Percentiles rank a stretch among this genome's conserved stretches.
These are phyloP conservation scores for Periophthalmus magnuspinnatus DNA, from an alignment of 2,797 vertebrate genomes.

Conservation along the genomic window DNA sequence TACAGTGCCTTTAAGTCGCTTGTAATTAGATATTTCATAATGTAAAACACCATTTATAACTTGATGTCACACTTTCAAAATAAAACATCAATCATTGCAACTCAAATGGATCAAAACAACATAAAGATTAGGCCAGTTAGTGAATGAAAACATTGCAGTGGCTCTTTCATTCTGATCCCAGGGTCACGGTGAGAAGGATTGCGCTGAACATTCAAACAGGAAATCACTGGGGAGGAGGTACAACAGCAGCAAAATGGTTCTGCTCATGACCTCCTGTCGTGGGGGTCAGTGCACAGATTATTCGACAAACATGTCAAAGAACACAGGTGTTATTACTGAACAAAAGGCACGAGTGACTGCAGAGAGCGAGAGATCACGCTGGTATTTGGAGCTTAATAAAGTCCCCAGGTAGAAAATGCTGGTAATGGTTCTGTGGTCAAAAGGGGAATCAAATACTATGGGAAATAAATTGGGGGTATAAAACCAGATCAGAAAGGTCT, in stretches of 20 bases:
- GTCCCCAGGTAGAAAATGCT: constrained; percentile 28
- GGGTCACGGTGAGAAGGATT: constrained; percentile 34
- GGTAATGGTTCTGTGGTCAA: constrained; percentile 33
- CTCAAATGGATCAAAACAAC: constrained; percentile 16
- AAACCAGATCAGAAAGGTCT: constrained; percentile 20
- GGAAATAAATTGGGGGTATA: constrained; percentile 13
- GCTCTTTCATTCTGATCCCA: constrained; percentile 21
- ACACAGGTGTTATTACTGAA: constrained; percentile 18
- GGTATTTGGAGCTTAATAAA: constrained; percentile 37
- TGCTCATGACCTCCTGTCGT: constrained; percentile 38
- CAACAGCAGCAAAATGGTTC: constrained; percentile 48
- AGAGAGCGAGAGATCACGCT: constrained; percentile 19
- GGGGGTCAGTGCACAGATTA: constrained; percentile 32
- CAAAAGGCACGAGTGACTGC: not conserved
- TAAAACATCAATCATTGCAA: constrained; percentile 20
- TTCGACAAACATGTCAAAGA: constrained; percentile 41
- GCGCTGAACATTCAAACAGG: constrained; percentile 18
- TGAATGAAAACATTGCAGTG: constrained; percentile 21
- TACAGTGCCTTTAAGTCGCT: too few species aligned
- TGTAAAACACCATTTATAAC: not conserved
- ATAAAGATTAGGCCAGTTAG: constrained; percentile 12
- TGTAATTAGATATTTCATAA: too few species aligned
- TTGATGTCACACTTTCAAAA: not conserved
- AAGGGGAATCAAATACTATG: constrained; percentile 6
- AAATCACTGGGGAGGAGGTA: constrained; percentile 41